Evolutionary conservation across 2,888 invertebrate species (phyloP).

Genomic region (Phorcus lineatus): DNA sequence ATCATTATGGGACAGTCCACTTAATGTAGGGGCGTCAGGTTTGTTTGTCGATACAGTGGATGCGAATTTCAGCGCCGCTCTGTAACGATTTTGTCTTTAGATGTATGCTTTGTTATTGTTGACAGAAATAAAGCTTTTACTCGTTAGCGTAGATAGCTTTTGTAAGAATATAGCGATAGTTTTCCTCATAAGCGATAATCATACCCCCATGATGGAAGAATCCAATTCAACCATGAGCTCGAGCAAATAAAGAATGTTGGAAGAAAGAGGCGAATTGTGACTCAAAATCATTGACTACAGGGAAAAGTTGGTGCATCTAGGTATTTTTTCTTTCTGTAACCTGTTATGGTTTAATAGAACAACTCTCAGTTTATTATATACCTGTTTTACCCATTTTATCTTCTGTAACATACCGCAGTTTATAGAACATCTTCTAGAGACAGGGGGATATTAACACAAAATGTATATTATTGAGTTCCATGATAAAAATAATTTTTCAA

Average conservation of each 20-base stretch:
- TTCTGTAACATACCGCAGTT: no score
- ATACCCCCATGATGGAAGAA: neutral
- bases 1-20: constrained; percentile 11
- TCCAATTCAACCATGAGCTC: constrained; percentile 15
- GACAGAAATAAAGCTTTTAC: no score
- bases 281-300: constrained; percentile 14
- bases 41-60: neutral
- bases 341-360: no score
- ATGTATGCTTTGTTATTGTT: no score
- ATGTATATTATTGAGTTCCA: no score
- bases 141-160: no score
- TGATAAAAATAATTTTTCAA: no score
- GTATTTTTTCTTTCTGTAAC: neutral
- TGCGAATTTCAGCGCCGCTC: neutral
- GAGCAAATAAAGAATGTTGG: constrained; percentile 8
- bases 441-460: no score
- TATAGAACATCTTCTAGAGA: no score
- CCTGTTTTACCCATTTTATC: no score
- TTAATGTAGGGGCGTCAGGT: neutral
- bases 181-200: neutral
- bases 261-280: constrained; percentile 1
- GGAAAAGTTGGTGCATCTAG: constrained; percentile 1
- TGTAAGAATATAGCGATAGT: no score
- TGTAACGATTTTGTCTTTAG: neutral
- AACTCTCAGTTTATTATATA: no score